Conservation (phyloP, 2,888 invertebrate species). For the Macaria liturata region DNA sequence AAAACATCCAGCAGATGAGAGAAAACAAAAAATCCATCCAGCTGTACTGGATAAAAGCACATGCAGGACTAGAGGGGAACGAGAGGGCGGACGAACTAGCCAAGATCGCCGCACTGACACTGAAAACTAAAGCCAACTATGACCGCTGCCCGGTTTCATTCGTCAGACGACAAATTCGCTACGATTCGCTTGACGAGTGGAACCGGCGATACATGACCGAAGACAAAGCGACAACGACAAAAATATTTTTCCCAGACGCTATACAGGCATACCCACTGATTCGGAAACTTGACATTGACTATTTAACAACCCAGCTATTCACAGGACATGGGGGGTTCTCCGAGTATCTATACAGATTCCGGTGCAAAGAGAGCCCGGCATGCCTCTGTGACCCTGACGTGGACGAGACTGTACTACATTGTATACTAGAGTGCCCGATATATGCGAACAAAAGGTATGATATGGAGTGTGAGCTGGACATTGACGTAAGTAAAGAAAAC, state of each 20-base stretch:
- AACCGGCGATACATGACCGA: conserved; percentile 3
- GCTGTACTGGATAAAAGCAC: conserved; percentile 18
- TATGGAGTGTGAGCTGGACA: too few species aligned
- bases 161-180: conserved; percentile 6
- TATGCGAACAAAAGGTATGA: too few species aligned
- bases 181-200: conserved; percentile 8
- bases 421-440: too few species aligned
- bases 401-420: too few species aligned
- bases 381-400: too few species aligned
- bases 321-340: too few species aligned
- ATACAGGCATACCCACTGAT: conserved; percentile 9
- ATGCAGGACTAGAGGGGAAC: conserved; percentile 15
- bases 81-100: conserved; percentile 18
- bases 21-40: not conserved
- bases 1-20: not conserved
- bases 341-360: too few species aligned
- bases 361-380: too few species aligned
- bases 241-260: conserved; percentile 16
- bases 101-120: conserved; percentile 10
- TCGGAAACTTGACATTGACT: too few species aligned
- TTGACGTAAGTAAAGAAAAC: too few species aligned
- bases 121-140: conserved; percentile 6
- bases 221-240: conserved; percentile 1
- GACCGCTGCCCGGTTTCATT: conserved; percentile 12
- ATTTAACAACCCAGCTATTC: too few species aligned